A percentile compares a stretch with the other conserved stretches of the same genome.
Evolutionary conservation across 2,113 vertebrate species (phyloP).

Genomic region (Ochotona princeps): DNA sequence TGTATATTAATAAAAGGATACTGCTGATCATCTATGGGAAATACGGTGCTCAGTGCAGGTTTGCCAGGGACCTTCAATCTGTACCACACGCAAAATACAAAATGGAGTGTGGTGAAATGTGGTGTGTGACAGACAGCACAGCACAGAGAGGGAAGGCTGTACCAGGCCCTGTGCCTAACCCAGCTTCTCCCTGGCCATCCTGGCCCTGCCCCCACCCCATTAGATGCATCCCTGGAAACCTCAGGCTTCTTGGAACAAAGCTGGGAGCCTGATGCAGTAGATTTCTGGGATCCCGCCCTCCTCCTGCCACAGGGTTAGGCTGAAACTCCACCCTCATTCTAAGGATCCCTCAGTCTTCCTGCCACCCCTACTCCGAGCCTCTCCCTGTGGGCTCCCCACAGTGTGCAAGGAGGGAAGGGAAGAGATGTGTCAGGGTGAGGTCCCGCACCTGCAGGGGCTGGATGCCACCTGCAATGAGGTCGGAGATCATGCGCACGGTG

Average conservation of each 20-base stretch:
- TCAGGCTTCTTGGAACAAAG: background rate
- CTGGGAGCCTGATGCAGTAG: fast-evolving
- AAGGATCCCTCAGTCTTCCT: background rate
- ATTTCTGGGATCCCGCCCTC: background rate
- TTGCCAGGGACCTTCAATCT: background rate
- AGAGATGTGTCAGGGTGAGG: background rate
- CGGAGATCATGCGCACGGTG: slow-evolving; percentile 93
- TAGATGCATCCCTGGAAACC: background rate
- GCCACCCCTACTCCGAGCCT: background rate
- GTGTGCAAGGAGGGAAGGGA: fast-evolving
- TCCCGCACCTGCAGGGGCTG: slow-evolving; percentile 94
- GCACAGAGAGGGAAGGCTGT: background rate
- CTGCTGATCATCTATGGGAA: background rate
- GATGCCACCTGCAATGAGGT: slow-evolving; percentile 93
- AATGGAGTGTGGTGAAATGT: background rate
- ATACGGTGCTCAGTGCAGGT: background rate
- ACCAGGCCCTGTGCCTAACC: background rate
- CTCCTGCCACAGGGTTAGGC: background rate
- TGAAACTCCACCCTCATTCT: background rate
- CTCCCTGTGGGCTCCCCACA: background rate
- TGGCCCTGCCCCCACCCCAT: background rate
- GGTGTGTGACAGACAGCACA: background rate
- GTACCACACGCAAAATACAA: background rate
- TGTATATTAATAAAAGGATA: background rate
- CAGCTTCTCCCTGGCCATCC: background rate